Conservation (phyloP, 2,113 vertebrate species). For the Lophotis ruficrista region DNA sequence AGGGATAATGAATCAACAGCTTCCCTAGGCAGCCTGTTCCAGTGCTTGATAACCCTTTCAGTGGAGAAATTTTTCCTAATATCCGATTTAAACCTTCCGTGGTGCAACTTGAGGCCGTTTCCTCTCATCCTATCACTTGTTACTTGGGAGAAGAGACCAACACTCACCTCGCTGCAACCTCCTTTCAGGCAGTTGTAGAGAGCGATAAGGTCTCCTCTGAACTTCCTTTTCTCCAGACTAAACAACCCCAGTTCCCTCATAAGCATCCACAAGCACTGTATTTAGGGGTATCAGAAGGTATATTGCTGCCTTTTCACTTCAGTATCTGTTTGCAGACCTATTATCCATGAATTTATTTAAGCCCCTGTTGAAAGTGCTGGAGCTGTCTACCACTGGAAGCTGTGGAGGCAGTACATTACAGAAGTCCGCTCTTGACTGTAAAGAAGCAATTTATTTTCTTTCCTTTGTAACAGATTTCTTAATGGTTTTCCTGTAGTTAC, state of each 20-base stretch:
- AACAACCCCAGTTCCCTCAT: not conserved
- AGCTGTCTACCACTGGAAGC: not conserved
- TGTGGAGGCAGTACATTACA: not conserved
- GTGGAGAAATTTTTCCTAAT: too few species aligned
- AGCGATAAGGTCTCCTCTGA: too few species aligned
- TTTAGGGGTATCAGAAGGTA: not conserved
- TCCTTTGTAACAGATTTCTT: not conserved
- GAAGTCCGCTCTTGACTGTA: not conserved
- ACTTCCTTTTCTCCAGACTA: not conserved
- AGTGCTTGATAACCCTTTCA: too few species aligned
- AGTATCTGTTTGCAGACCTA: not conserved
- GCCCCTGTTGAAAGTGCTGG: not conserved
- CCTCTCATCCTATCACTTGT: too few species aligned
- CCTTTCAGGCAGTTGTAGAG: too few species aligned
- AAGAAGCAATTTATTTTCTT: not conserved
- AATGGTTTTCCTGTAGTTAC: not conserved
- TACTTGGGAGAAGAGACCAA: too few species aligned
- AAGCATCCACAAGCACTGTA: not conserved
- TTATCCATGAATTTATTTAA: not conserved
- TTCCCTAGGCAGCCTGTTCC: too few species aligned
- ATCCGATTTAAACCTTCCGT: too few species aligned
- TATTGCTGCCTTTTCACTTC: not conserved
- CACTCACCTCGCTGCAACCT: too few species aligned
- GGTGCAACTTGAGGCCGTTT: too few species aligned
- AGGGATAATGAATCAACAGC: too few species aligned